Evolutionary conservation across 2,888 invertebrate species (phyloP).

Genomic region (Lampropteryx suffumata): DNA sequence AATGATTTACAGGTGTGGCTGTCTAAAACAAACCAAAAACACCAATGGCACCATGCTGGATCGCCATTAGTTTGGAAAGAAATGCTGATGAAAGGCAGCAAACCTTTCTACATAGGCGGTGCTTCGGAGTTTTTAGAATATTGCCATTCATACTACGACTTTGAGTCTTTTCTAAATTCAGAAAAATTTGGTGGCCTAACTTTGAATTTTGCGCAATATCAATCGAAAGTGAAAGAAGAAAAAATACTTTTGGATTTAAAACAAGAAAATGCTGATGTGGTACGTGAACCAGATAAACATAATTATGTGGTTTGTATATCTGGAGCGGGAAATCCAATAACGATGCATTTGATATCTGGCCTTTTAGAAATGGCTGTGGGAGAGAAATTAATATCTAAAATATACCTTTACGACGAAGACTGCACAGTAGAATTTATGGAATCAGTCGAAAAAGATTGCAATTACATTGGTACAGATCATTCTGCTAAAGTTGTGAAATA

Average conservation of each 20-base stretch:
- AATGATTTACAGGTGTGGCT: slow-evolving; percentile 70
- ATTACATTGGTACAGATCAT: slow-evolving; percentile 50
- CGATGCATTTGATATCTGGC: slow-evolving; percentile 62
- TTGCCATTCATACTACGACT: slow-evolving; percentile 82
- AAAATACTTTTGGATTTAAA: slow-evolving; percentile 8
- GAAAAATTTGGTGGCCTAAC: slow-evolving; percentile 56
- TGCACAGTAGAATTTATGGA: slow-evolving; percentile 55
- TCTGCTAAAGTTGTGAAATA: slow-evolving; percentile 61
- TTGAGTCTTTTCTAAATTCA: slow-evolving; percentile 57
- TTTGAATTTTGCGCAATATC: slow-evolving; percentile 53
- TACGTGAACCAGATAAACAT: slow-evolving; percentile 31
- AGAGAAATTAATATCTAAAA: slow-evolving; percentile 52
- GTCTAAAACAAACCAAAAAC: slow-evolving; percentile 67
- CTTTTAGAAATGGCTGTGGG: slow-evolving; percentile 52
- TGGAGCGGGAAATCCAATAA: slow-evolving; percentile 57
- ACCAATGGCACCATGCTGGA: slow-evolving; percentile 80
- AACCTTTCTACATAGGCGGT: slow-evolving; percentile 82
- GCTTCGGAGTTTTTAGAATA: slow-evolving; percentile 84
- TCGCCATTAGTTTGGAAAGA: slow-evolving; percentile 86
- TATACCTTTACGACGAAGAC: slow-evolving; percentile 59
- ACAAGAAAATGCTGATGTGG: slow-evolving; percentile 14
- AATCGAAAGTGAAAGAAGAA: slow-evolving; percentile 46
- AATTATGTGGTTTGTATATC: slow-evolving; percentile 59
- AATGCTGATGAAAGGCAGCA: slow-evolving; percentile 77
- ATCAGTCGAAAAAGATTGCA: slow-evolving; percentile 61